Conservation (phyloP, 2,888 invertebrate species). For the Trissolcus japonicus region DNA sequence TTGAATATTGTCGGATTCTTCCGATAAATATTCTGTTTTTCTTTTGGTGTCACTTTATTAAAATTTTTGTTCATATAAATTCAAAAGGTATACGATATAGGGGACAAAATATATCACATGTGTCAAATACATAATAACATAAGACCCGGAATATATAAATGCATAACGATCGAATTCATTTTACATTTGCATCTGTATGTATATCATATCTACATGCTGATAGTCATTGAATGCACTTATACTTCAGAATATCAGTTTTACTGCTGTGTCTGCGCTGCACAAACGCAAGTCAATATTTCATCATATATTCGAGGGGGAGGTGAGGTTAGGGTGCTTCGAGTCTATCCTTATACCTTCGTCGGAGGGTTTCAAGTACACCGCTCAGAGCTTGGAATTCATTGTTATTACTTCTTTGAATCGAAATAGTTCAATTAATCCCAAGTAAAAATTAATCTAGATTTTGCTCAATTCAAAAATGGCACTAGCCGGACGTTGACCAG, state of each 20-base stretch:
- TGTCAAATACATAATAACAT: slow-evolving; percentile 33
- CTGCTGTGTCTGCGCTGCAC: slow-evolving; percentile 11
- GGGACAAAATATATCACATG: neutral
- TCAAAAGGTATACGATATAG: no score
- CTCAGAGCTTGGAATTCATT: slow-evolving; percentile 31
- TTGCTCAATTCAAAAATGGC: no score
- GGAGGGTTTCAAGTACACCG: slow-evolving; percentile 32
- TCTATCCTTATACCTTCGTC: slow-evolving; percentile 25
- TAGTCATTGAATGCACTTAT: slow-evolving; percentile 32
- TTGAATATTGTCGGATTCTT: no score
- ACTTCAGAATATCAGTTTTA: slow-evolving; percentile 29
- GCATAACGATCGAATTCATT: slow-evolving; percentile 40
- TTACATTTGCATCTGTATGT: slow-evolving; percentile 39
- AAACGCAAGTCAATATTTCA: slow-evolving; percentile 61
- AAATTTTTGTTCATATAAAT: no score
- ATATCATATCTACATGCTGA: slow-evolving; percentile 45
- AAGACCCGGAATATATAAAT: slow-evolving; percentile 39
- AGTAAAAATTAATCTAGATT: no score
- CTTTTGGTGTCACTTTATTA: no score
- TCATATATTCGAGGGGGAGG: slow-evolving; percentile 60
- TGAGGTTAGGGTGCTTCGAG: slow-evolving; percentile 54
- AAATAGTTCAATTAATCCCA: slow-evolving; percentile 25
- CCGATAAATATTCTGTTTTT: no score
- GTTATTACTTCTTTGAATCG: slow-evolving; percentile 46
- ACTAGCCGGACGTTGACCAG: no score